These are phyloP conservation scores for Gadus macrocephalus DNA, from an alignment of 2,113 vertebrate genomes.

Conservation along the genomic window DNA sequence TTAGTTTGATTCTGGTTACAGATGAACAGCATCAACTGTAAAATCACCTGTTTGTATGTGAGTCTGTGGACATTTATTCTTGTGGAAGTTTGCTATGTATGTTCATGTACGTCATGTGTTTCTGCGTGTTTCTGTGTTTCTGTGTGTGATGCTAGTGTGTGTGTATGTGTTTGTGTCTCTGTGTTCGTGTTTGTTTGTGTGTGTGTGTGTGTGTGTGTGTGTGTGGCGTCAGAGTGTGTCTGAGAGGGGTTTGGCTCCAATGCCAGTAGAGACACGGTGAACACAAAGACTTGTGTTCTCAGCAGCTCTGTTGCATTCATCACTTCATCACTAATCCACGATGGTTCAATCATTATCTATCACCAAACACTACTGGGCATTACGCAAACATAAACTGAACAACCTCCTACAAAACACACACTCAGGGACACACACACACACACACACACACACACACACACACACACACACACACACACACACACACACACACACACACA, in stretches of 20 bases:
- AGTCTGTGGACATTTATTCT: too few species aligned
- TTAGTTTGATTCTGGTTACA: too few species aligned
- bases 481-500: conserved; percentile 1
- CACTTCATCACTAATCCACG: conserved; percentile 58
- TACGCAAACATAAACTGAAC: conserved; percentile 33
- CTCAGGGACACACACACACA: conserved; percentile 14
- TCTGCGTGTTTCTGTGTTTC: neutral
- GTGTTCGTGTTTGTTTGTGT: neutral
- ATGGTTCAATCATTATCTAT: conserved; percentile 71
- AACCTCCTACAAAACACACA: conserved; percentile 4
- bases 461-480: neutral
- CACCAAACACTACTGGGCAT: conserved; percentile 59
- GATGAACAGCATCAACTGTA: too few species aligned
- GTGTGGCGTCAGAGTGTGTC: neutral
- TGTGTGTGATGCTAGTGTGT: conserved; percentile 1
- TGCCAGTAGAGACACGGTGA: conserved; percentile 48
- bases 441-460: conserved; percentile 1
- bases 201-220: neutral
- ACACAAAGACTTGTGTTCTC: conserved; percentile 54
- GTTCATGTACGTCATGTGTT: neutral
- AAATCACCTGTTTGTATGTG: too few species aligned
- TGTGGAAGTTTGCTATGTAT: too few species aligned
- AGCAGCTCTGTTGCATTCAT: conserved; percentile 62
- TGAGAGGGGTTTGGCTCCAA: conserved; percentile 6
- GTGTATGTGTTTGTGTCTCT: neutral